Conservation (phyloP, 2,888 invertebrate species). For the Clepsis dumicolana region DNA sequence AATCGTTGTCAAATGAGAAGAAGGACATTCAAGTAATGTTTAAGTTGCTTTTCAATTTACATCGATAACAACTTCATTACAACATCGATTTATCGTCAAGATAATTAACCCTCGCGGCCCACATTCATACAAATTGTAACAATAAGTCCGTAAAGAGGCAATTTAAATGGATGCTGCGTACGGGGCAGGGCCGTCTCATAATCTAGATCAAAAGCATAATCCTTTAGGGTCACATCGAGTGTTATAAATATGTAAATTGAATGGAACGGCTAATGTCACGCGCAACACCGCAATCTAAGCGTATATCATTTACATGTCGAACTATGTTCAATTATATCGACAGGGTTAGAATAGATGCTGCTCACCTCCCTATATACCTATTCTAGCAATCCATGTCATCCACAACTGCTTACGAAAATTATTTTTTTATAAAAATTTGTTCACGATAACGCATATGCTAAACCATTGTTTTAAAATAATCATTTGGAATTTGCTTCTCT, state of each 20-base stretch:
- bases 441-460: neutral
- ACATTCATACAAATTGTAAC: slow-evolving; percentile 34
- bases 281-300: slow-evolving; percentile 35
- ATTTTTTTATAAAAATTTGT: neutral
- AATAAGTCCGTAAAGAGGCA: slow-evolving; percentile 38
- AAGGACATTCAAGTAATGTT: neutral
- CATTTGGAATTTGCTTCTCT: neutral
- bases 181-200: slow-evolving; percentile 31
- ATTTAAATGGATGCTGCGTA: slow-evolving; percentile 44
- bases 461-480: neutral
- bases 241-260: slow-evolving; percentile 50
- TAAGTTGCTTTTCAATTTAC: slow-evolving; percentile 2
- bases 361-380: slow-evolving; percentile 20
- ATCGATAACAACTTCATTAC: slow-evolving; percentile 10
- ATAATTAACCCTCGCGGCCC: slow-evolving; percentile 27
- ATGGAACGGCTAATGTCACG: slow-evolving; percentile 43
- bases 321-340: slow-evolving; percentile 38
- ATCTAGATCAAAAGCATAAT: slow-evolving; percentile 48
- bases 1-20: neutral
- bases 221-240: slow-evolving; percentile 46
- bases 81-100: neutral
- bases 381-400: neutral
- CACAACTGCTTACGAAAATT: neutral
- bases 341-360: slow-evolving; percentile 13
- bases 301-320: slow-evolving; percentile 42